These are phyloP conservation scores for Thymallus thymallus DNA, from an alignment of 2,113 vertebrate species.

Conservation along the genomic window DNA sequence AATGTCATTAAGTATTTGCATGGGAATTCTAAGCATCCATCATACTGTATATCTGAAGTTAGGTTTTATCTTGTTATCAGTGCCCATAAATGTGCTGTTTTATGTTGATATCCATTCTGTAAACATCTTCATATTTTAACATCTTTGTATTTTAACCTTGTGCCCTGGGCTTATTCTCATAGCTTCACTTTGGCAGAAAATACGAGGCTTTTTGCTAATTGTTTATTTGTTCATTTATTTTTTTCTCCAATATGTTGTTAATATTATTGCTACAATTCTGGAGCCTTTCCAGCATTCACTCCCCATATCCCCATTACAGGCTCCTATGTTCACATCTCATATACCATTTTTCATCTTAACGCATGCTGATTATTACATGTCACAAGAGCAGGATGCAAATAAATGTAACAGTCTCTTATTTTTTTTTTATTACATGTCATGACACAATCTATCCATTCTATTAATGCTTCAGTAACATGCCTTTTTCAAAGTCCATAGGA, in stretches of 20 bases:
- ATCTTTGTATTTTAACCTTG: too few species aligned
- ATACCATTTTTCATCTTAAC: constrained; percentile 65
- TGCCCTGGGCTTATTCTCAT: not conserved
- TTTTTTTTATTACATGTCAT: constrained; percentile 61
- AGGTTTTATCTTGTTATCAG: not conserved
- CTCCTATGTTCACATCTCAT: constrained; percentile 65
- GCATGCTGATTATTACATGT: constrained; percentile 77
- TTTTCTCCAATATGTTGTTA: constrained; percentile 57
- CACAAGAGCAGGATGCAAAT: constrained; percentile 79
- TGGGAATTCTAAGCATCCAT: not conserved
- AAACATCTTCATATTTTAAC: not conserved
- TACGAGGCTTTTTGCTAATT: constrained; percentile 60
- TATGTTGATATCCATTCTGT: not conserved
- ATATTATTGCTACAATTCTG: constrained; percentile 78
- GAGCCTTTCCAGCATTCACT: constrained; percentile 64
- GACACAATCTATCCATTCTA: constrained; percentile 76
- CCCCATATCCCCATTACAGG: constrained; percentile 58
- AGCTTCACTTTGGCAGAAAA: constrained; percentile 27
- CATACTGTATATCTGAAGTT: not conserved
- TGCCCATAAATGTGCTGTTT: not conserved
- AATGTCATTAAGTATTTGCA: not conserved
- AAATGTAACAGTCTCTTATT: constrained; percentile 68
- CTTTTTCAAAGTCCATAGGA: constrained; percentile 67
- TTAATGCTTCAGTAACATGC: constrained; percentile 77
- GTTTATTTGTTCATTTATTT: constrained; percentile 62